These are phyloP conservation scores for Fratercula arctica DNA, from an alignment of 2,797 vertebrate genomes.

Conservation along the genomic window DNA sequence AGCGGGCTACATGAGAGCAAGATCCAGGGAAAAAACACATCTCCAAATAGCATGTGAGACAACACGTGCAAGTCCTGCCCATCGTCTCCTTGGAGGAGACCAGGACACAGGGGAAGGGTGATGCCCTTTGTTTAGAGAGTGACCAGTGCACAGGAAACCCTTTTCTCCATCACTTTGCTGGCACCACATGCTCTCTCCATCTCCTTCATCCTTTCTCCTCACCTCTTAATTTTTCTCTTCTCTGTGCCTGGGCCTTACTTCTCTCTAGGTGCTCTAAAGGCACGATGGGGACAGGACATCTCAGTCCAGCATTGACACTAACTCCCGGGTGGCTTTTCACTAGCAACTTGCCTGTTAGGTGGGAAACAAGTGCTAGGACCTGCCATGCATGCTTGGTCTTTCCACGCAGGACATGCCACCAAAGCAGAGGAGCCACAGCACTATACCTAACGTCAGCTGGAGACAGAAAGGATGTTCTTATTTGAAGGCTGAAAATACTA, in stretches of 20 bases:
- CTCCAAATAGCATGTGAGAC: not conserved
- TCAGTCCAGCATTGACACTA: not conserved
- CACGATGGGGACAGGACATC: rapidly evolving
- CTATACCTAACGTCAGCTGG: rapidly evolving
- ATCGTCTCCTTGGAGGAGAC: not conserved
- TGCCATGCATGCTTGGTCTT: not conserved
- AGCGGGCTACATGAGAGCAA: not conserved
- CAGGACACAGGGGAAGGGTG: not conserved
- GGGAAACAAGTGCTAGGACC: not conserved
- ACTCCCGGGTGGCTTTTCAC: not conserved
- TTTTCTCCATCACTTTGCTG: not conserved
- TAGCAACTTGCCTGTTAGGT: not conserved
- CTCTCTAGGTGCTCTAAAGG: not conserved
- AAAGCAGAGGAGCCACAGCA: not conserved
- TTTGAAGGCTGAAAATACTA: not conserved
- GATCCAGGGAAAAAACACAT: not conserved
- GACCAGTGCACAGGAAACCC: not conserved
- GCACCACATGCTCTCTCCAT: not conserved
- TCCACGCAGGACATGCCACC: rapidly evolving
- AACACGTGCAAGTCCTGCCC: not conserved
- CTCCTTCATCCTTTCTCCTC: not conserved
- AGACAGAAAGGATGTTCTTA: not conserved
- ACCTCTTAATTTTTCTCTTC: not conserved
- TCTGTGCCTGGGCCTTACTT: not conserved
- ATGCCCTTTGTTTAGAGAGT: not conserved